Conservation (phyloP, 2,888 invertebrate species). For the Anthophora plumipes region DNA sequence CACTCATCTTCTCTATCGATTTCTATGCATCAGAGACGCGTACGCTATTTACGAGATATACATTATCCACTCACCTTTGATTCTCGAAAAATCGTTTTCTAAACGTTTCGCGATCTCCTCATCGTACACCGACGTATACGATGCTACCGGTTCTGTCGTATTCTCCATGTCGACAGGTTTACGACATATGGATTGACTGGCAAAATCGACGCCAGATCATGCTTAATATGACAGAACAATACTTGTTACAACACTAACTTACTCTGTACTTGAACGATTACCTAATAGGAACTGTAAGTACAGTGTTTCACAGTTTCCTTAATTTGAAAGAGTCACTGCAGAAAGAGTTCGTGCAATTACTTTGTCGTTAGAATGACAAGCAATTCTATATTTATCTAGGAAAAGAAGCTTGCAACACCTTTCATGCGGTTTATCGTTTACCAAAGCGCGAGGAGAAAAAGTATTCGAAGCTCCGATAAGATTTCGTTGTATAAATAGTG, state of each 20-base stretch:
- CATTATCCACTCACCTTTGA: conserved; percentile 75
- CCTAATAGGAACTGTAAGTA: conserved; percentile 27
- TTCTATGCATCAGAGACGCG: not conserved
- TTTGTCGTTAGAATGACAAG: not conserved
- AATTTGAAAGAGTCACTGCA: not conserved
- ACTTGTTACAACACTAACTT: not conserved
- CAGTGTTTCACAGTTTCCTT: not conserved
- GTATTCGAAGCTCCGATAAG: conserved; percentile 18
- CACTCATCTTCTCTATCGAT: not conserved
- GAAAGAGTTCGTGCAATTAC: not conserved
- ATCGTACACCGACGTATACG: conserved; percentile 77
- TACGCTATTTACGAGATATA: not conserved
- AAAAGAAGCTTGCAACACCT: not conserved
- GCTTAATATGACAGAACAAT: not conserved
- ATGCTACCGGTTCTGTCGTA: conserved; percentile 43
- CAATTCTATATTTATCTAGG: not conserved
- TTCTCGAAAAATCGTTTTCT: conserved; percentile 78
- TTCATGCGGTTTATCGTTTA: not conserved
- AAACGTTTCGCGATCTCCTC: conserved; percentile 71
- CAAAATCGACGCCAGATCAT: not conserved
- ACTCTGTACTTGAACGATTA: conserved; percentile 18
- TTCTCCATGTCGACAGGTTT: conserved; percentile 65
- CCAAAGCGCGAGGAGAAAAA: not conserved
- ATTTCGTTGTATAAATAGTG: not conserved
- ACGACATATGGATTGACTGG: not conserved